These are phyloP conservation scores for Hypomecis punctinalis DNA, from an alignment of 2,888 invertebrate species.

Conservation along the genomic window DNA sequence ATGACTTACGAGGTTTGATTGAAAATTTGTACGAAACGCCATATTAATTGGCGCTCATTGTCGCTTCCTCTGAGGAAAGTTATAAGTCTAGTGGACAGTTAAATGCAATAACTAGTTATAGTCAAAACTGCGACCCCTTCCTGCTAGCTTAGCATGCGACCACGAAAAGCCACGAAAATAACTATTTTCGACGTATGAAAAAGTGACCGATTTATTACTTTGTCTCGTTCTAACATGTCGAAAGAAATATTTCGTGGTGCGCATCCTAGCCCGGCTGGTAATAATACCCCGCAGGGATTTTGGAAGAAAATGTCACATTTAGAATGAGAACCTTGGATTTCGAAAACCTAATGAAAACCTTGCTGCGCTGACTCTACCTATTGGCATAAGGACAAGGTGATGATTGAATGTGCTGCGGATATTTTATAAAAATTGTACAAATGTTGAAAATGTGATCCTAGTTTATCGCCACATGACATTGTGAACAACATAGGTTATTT, in stretches of 20 bases:
- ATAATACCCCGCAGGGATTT: neutral
- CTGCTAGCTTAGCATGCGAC: too few species aligned
- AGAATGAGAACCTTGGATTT: too few species aligned
- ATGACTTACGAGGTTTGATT: too few species aligned
- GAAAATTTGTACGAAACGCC: slow-evolving; percentile 65
- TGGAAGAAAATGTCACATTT: too few species aligned
- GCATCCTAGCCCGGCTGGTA: too few species aligned
- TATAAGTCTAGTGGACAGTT: slow-evolving; percentile 66
- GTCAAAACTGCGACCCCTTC: slow-evolving; percentile 47
- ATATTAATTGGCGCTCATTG: slow-evolving; percentile 83
- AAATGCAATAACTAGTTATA: slow-evolving; percentile 61
- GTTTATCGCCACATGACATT: neutral
- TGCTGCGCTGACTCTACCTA: too few species aligned
- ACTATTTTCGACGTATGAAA: too few species aligned
- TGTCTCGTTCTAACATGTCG: slow-evolving; percentile 57
- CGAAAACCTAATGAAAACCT: too few species aligned
- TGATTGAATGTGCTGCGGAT: neutral
- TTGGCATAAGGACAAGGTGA: too few species aligned
- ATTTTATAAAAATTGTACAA: neutral
- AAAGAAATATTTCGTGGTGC: slow-evolving; percentile 29
- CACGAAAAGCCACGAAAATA: too few species aligned
- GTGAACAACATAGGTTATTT: neutral
- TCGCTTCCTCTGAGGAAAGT: slow-evolving; percentile 81
- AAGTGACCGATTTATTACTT: slow-evolving; percentile 60
- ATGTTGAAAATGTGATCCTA: neutral